phyloP scores from a whole-genome alignment of 2,888 invertebrate genomes.

The Corbicula japonica region DNA sequence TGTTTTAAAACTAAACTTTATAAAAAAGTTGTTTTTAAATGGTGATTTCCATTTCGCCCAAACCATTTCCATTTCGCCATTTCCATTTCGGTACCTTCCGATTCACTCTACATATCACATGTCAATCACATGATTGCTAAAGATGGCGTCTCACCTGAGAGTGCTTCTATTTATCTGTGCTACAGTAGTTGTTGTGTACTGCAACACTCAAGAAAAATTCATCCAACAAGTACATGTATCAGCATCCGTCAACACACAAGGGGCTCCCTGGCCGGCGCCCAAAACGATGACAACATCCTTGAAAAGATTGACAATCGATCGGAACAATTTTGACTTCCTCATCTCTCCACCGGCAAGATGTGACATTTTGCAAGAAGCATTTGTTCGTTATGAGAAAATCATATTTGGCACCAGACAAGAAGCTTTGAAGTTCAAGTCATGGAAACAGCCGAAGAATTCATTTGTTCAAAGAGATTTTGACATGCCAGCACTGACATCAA shows the following conservation, averaged over 20 bases:
- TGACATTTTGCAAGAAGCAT: conserved; percentile 88
- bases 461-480: not conserved
- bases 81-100: no score
- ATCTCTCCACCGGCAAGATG: conserved; percentile 86
- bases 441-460: not conserved
- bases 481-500: not conserved
- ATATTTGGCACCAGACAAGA: conserved; percentile 83
- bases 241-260: conserved; percentile 11
- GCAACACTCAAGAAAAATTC: conserved; percentile 3
- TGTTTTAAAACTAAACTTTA: no score
- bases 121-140: conserved; percentile 14
- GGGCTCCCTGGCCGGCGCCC: conserved; percentile 73
- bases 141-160: conserved; percentile 22
- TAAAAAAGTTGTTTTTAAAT: no score
- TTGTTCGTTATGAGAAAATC: conserved; percentile 88
- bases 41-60: no score
- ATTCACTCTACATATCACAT: no score
- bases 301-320: conserved; percentile 48
- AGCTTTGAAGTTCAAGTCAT: conserved; percentile 50
- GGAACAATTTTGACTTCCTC: conserved; percentile 68
- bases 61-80: no score
- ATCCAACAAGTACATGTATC: not conserved
- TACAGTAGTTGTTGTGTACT: conserved; percentile 1
- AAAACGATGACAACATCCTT: conserved; percentile 48
- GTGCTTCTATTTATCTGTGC: not conserved